Percentiles rank a stretch among this genome's conserved stretches.
These are phyloP conservation scores for Perizoma affinitatum DNA, from an alignment of 2,888 invertebrate species.

Conservation along the genomic window DNA sequence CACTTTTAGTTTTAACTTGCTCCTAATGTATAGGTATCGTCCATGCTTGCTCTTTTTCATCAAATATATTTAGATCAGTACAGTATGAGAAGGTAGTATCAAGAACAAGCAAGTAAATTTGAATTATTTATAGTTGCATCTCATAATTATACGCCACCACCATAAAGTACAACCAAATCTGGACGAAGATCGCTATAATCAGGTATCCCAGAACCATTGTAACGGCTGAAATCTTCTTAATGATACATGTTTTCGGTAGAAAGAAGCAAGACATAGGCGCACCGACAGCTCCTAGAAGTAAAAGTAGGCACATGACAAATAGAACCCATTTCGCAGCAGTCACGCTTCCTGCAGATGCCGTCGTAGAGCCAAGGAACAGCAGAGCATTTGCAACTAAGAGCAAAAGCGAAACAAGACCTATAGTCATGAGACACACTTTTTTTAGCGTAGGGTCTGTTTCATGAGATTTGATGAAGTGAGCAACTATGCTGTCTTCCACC, in stretches of 20 bases:
- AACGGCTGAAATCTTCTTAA: constrained; percentile 44
- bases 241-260: constrained; percentile 39
- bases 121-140: constrained; percentile 9
- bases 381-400: constrained; percentile 42
- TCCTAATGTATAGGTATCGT: too few species aligned
- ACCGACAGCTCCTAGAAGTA: constrained; percentile 38
- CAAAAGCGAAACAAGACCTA: constrained; percentile 47
- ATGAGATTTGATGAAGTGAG: constrained; percentile 24
- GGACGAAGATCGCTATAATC: constrained; percentile 43
- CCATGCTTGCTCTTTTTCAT: too few species aligned
- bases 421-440: constrained; percentile 42
- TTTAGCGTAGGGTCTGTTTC: constrained; percentile 42
- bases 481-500: constrained; percentile 43
- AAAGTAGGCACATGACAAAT: constrained; percentile 41
- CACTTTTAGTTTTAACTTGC: too few species aligned
- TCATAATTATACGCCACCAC: constrained; percentile 47
- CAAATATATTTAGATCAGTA: too few species aligned
- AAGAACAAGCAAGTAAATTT: not conserved
- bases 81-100: too few species aligned
- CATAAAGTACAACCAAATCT: constrained; percentile 58
- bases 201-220: constrained; percentile 36
- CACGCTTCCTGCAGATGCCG: constrained; percentile 16
- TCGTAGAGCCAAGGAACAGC: constrained; percentile 45
- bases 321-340: constrained; percentile 35
- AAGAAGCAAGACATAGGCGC: constrained; percentile 54